Evolutionary conservation across 2,888 invertebrate genomes (phyloP), one percentile per base, ranked within the genome.

Genomic region (Eupithecia insigniata): DNA sequence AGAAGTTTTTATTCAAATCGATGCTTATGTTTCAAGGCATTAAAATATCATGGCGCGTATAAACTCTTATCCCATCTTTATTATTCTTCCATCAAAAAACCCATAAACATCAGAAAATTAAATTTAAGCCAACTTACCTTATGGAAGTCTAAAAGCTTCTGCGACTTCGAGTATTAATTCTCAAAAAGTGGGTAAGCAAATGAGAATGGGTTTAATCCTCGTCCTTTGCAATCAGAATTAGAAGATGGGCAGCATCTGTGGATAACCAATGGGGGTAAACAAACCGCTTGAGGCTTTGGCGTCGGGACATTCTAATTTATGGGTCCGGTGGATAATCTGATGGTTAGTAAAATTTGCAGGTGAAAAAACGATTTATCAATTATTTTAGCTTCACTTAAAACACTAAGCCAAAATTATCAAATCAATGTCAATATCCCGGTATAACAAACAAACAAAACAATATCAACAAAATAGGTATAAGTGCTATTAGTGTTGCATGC

Each of bases 191-290:
- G 79, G 82, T 73, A 85, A 86, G 14, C 18, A 18, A 51, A 82
- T 83, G n/a, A 85, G 83, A 82, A 85, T 84, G 84, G 84, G 86
- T 85, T 88, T 91, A 91, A 92, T 90, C 92, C 90, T 89, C 87
- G 88, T 88, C 90, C 89, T 89, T 89, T 84, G 87, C 89, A 90
- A 92, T 93, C 91, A 90, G 90, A 91, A 90, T 90, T 89, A 91
- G 89, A 89, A 92, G 92, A 90, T 88, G 87, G 87, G 80, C 83
- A 83, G 86, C 91, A 90, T 92, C 92, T 92, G 92, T 83, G 91
- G 90, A 90, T 90, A 90, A 90, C 91, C 91, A 34, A 64, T 36
- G 8, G n/a, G 12, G 26, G 16, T 26, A 12, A 18, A 8, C 34
- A n/a, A 0, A 64, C n/a, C 36, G 64, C 26, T 64, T 26, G 14